Evolutionary conservation across 2,888 invertebrate species (phyloP), one percentile per base, ranked within the genome.

Genomic region (Chaitophorus viminalis): DNA sequence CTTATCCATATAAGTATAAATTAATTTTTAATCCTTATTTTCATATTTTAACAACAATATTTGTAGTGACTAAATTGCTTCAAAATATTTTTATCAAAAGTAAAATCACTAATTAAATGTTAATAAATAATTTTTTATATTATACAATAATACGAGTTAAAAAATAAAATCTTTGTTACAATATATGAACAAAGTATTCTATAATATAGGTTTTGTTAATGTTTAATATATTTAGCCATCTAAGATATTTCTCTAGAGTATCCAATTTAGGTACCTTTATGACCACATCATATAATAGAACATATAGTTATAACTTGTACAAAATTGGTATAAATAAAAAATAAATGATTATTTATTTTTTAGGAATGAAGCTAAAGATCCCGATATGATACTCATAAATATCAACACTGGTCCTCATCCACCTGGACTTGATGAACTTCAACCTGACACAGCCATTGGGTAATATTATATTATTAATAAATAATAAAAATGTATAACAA

Each of bases 331-430:
- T 9, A 11, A 21, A 33, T 72, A 0, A 74, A 60, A 25, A 9
- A 36, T 39, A 14, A 14, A 29, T 60, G 21, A 17, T 60, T 68
- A 29, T 79, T 21, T 74, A 72, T 11, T 60, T 74, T 76, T 54
- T 70, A 86, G 86, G 79, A 72, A 86, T 72, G 72, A 72, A 14
- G 86, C 86, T 33, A 86, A 86, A 86, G 86, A 86, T 54, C 86
- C 86, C 11, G 72, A 86, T 86, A 78, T 86, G 78, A 86, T 86
- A 78, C 78, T 78, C 2, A 86, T 86, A 54, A 86, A 86, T 21
- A 86, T 86, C 25, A 79, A 79, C 39, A 86, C 86, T 54, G 84
- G 84, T 85, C 84, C 84, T 85, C 78, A 86, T 54, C 78, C 86
- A 78, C 78, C 86, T 17, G 86, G 70, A 79, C 36, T 72, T 17